phyloP scores from a whole-genome alignment of 2,888 invertebrate genomes.

The Drosophila acutilabella region DNA sequence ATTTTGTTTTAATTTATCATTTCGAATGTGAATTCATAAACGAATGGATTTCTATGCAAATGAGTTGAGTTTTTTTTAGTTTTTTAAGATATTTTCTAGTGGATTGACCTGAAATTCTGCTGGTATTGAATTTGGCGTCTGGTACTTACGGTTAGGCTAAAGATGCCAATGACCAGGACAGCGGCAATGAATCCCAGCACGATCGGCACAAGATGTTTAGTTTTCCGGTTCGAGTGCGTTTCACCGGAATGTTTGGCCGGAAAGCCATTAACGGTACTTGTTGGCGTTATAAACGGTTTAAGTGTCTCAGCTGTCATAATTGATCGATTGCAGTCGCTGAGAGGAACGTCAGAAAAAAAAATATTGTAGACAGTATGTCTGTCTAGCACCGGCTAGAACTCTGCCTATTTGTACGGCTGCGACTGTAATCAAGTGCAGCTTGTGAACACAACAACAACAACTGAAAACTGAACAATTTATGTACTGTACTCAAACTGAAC shows the following conservation, averaged over 20 bases:
- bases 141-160: constrained; percentile 81
- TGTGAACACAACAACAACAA: constrained; percentile 5
- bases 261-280: constrained; percentile 77
- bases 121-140: not conserved
- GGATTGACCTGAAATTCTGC: constrained; percentile 1
- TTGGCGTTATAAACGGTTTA: constrained; percentile 84
- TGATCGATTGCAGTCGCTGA: constrained; percentile 46
- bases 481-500: constrained; percentile 24
- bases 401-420: constrained; percentile 5
- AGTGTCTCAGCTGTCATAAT: constrained; percentile 85
- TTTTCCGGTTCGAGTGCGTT: constrained; percentile 57
- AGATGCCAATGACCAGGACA: constrained; percentile 69
- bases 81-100: not conserved
- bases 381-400: constrained; percentile 43
- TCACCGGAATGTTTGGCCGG: constrained; percentile 71
- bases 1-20: constrained; percentile 26
- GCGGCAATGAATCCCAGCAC: constrained; percentile 72
- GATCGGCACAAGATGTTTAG: constrained; percentile 71
- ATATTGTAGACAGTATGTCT: constrained; percentile 10
- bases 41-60: constrained; percentile 34
- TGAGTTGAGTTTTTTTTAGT: not conserved
- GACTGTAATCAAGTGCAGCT: constrained; percentile 21
- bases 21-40: constrained; percentile 44
- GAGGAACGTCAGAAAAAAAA: constrained; percentile 7
- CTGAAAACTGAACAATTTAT: not conserved